phyloP scores from a whole-genome alignment of 2,888 invertebrate species.

The Agriotes lineatus region DNA sequence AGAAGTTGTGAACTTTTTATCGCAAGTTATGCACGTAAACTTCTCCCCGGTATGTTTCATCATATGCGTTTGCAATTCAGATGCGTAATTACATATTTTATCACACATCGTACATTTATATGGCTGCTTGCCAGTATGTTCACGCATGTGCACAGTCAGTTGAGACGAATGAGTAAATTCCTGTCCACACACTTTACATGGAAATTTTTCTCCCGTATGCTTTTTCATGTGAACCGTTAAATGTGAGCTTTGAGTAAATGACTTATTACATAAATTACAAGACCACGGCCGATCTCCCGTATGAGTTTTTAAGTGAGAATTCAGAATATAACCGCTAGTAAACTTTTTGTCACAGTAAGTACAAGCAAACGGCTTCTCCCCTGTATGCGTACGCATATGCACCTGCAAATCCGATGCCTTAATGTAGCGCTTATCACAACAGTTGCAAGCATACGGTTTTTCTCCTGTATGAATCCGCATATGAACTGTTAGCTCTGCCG shows the following conservation, averaged over 20 bases:
- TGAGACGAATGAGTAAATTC: slow-evolving; percentile 63
- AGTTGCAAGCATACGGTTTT: slow-evolving; percentile 69
- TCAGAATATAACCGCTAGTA: slow-evolving; percentile 72
- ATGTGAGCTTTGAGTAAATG: slow-evolving; percentile 74
- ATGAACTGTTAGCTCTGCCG: slow-evolving; percentile 65
- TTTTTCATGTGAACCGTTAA: slow-evolving; percentile 70
- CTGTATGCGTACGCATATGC: slow-evolving; percentile 66
- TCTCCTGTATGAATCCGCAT: too few relatives aligned
- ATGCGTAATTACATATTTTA: slow-evolving; percentile 61
- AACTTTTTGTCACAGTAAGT: slow-evolving; percentile 67
- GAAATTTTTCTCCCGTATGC: slow-evolving; percentile 65
- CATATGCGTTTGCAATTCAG: slow-evolving; percentile 61
- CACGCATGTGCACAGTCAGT: slow-evolving; percentile 62
- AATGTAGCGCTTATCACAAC: slow-evolving; percentile 71
- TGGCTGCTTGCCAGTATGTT: slow-evolving; percentile 64
- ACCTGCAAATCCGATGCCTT: slow-evolving; percentile 68
- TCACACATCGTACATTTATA: slow-evolving; percentile 62
- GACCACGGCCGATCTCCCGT: slow-evolving; percentile 73
- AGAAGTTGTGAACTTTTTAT: too few relatives aligned
- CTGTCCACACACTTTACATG: slow-evolving; percentile 59
- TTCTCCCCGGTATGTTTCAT: too few relatives aligned
- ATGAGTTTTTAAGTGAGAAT: slow-evolving; percentile 73
- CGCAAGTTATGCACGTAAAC: too few relatives aligned
- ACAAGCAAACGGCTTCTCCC: slow-evolving; percentile 64
- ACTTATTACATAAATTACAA: slow-evolving; percentile 71